These are phyloP conservation scores for Crocuta crocuta DNA, from an alignment of 2,113 vertebrate species.

Conservation along the genomic window DNA sequence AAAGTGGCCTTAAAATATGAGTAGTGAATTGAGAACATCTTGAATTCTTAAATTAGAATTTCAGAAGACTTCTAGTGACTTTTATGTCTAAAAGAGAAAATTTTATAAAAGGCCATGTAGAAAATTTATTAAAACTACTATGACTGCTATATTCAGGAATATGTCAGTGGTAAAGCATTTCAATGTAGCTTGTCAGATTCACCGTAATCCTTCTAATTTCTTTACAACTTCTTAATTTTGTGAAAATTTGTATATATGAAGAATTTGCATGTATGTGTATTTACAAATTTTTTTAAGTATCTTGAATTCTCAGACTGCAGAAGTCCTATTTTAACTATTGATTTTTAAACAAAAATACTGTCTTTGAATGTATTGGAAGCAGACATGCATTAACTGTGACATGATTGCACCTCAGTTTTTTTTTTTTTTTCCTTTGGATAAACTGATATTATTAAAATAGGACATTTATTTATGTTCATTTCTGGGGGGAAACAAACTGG, in stretches of 20 bases:
- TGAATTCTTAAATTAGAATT: conserved; percentile 77
- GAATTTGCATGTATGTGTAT: conserved; percentile 82
- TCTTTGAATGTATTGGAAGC: conserved; percentile 82
- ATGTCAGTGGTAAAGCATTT: conserved; percentile 82
- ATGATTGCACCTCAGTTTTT: conserved; percentile 65
- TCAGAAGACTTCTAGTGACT: conserved; percentile 75
- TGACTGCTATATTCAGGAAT: conserved; percentile 77
- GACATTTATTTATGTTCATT: conserved; percentile 68
- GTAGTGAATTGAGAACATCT: conserved; percentile 81
- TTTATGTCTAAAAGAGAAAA: conserved; percentile 66
- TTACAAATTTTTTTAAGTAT: conserved; percentile 76
- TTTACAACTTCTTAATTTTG: conserved; percentile 78
- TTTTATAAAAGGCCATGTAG: conserved; percentile 82
- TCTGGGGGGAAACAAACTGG: conserved; percentile 56
- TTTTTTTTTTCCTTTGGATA: neutral
- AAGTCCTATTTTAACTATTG: conserved; percentile 80
- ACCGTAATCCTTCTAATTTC: conserved; percentile 76
- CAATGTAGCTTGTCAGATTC: conserved; percentile 78
- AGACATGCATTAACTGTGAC: conserved; percentile 79
- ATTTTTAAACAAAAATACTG: conserved; percentile 59
- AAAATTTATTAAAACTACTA: conserved; percentile 72
- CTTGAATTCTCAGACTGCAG: conserved; percentile 78
- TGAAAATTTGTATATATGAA: conserved; percentile 81
- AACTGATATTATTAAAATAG: conserved; percentile 60
- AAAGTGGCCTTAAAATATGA: conserved; percentile 78